Base-by-base conservation (phyloP, 1,140 invertebrate genomes). In the Elymnias hypermnestra region DNA sequence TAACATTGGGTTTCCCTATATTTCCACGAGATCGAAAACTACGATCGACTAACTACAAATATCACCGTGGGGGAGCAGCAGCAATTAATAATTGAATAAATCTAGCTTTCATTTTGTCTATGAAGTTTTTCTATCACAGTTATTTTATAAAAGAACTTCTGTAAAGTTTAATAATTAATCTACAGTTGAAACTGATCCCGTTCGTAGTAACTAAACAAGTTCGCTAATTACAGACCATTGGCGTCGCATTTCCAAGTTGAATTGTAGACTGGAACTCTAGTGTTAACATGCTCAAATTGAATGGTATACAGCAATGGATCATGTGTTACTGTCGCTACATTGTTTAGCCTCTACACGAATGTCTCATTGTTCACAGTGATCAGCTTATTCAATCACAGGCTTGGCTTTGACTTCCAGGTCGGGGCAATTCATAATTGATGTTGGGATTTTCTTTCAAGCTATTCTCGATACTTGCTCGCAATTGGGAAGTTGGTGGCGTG, bases 151-250 rank as follows among this genome's bases (percentile, higher is more conserved):
- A 29, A 13, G 9, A 28, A 43, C 29, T 28, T 43, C 40, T 28
- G 26, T 33, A 63, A 77, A 81, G 57, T 72, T 81, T 63, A 60
- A 67, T 50, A 72, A 76, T 81, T 77, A 77, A 55, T 42, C 38
- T 15, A 29, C 44, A 59, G 40, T 45, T 64, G 57, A 53, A 39
- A 46, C 45, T 51, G 70, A 66, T 67, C 56, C 46, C 56, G 54
- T 51, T 13, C 3, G n/a, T n/a, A 33, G 51, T 42, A 55, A 53
- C 58, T 62, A 72, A 72, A 68, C 63, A 72, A 75, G 58, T 72
- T 70, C 58, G 68, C 70, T 72, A 70, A 77, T 72, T 72, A 74
- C 65, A 54, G 62, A 61, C 66, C 64, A 66, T 47, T 46, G 42
- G 40, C 48, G 52, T 60, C 42, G 45, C 43, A 43, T 33, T 49